Evolutionary conservation across 2,888 invertebrate species (phyloP), one percentile per base, ranked within the genome.

Genomic region (Orthosia cruda): DNA sequence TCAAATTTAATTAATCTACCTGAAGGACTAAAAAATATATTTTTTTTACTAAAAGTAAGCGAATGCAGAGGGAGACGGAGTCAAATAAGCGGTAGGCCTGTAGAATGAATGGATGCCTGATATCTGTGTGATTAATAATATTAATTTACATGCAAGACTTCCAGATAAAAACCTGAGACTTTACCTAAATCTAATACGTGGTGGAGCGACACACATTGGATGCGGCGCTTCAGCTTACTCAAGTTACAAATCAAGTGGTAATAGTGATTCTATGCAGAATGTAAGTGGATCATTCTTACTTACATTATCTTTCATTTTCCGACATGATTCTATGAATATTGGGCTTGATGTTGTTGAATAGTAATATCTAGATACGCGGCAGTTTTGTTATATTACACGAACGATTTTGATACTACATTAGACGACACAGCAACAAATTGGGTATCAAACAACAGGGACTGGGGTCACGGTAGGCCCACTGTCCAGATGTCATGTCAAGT

Each of bases 141-240:
- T 40, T 11, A 4, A 20, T 50, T 64, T 68, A 59, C 13, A 72
- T 61, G 4, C 2, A 16, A 78, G 78, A 32, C 66, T 81, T 55
- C 49, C 65, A 66, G 49, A 59, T 16, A 12, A 4, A 9, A 67
- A 77, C 7, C 23, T 32, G n/a, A 71, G 65, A 47, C 58, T 54
- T 23, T 81, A 82, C 20, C 49, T 81, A 0, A 72, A 77, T 11
- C 12, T 72, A 11, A 62, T 81, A 45, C 59, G 64, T 5, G 81
- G 82, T 23, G 67, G 49, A 12, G 58, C 81, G 4, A 82, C 82
- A 13, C 81, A 82, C 5, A 77, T 81, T 4, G 81, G 81, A 16
- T 81, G 81, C 12, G 81, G 81, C 15, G 3, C 82, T 7, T 82
- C 81, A 40, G 83, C 81, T 4, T 81, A 54, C 23, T 52, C 71